phyloP scores from a whole-genome alignment of 2,888 invertebrate species.

The Notocelia uddmanniana region DNA sequence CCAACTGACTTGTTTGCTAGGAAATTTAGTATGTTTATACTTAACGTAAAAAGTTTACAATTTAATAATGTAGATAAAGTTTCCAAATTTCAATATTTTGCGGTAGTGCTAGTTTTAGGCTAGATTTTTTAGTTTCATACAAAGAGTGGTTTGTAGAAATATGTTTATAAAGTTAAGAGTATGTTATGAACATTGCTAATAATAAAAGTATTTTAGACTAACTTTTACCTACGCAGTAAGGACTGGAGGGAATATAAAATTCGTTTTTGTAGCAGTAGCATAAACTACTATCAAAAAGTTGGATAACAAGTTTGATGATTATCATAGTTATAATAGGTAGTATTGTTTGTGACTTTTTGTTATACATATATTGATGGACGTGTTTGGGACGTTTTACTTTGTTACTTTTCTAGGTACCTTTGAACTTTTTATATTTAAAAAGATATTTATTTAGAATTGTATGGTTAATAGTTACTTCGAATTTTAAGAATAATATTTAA shows the following conservation, averaged over 20 bases:
- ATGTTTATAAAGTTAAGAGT: constrained; percentile 10
- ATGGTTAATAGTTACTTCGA: not conserved
- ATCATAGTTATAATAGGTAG: constrained; percentile 13
- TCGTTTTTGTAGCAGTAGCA: constrained; percentile 4
- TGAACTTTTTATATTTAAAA: no score
- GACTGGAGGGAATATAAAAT: no score
- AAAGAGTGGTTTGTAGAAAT: constrained; percentile 56
- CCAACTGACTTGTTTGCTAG: constrained; percentile 75
- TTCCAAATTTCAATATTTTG: constrained; percentile 55
- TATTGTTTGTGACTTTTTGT: constrained; percentile 7
- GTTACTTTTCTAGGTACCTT: no score
- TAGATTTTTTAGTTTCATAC: constrained; percentile 56
- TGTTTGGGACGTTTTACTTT: not conserved
- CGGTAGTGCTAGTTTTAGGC: constrained; percentile 65
- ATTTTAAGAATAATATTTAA: not conserved
- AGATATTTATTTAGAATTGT: no score
- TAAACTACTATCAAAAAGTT: constrained; percentile 1
- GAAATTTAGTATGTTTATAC: constrained; percentile 71
- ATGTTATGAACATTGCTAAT: constrained; percentile 9
- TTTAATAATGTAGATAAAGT: constrained; percentile 58
- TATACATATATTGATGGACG: constrained; percentile 6
- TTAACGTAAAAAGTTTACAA: constrained; percentile 53
- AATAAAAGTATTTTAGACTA: constrained; percentile 21
- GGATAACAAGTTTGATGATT: constrained; percentile 16
- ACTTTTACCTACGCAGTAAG: not conserved